phyloP scores from a whole-genome alignment of 2,113 vertebrate species.

The Strix aluco region DNA sequence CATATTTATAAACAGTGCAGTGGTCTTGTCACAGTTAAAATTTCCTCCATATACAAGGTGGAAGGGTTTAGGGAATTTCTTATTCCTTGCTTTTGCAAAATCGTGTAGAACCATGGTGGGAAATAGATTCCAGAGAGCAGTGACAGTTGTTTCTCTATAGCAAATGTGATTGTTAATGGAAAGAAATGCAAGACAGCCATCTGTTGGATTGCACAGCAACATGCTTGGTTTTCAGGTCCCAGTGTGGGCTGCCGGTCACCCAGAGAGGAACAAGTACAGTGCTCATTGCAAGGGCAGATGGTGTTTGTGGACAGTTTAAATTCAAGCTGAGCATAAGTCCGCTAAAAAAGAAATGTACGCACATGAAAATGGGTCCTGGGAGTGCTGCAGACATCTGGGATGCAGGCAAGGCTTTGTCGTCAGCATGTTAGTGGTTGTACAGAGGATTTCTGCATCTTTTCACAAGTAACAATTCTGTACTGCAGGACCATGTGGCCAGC shows the following conservation, averaged over 20 bases:
- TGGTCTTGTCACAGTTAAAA: background rate
- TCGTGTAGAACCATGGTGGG: background rate
- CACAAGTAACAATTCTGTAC: too few relatives aligned
- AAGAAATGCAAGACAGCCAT: constrained; percentile 69
- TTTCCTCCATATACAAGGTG: background rate
- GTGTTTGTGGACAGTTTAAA: background rate
- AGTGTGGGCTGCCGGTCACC: background rate
- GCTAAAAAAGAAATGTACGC: background rate
- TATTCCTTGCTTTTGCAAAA: background rate
- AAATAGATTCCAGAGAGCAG: background rate
- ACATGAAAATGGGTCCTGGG: background rate
- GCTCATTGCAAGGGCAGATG: background rate
- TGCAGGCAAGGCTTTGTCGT: background rate
- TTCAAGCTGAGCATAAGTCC: background rate
- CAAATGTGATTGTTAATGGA: background rate
- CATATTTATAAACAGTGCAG: background rate
- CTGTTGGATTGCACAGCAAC: constrained; percentile 38
- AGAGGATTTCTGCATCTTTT: background rate
- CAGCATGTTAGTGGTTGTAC: accelerated
- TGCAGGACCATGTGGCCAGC: background rate
- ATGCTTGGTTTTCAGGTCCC: background rate
- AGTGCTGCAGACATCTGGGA: background rate
- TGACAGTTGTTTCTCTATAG: background rate
- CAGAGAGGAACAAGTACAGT: background rate
- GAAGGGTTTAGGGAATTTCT: background rate